Evolutionary conservation across 2,888 invertebrate species (phyloP).

Genomic region (Acleris cristana): DNA sequence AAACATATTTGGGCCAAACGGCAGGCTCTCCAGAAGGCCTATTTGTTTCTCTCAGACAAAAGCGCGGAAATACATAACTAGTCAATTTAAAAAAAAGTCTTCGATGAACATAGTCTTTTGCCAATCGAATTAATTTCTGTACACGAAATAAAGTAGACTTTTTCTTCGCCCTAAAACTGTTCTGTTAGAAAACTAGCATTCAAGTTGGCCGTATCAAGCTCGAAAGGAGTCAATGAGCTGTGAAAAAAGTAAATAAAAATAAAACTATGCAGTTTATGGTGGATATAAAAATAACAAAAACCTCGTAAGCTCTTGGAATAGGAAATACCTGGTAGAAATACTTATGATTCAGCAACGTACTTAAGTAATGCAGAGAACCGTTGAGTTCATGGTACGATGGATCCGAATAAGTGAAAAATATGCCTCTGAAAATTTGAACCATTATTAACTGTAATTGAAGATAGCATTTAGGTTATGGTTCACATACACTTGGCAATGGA

Average conservation of each 20-base stretch:
- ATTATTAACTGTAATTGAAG: not conserved
- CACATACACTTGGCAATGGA: too few relatives aligned
- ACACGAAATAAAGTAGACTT: too few relatives aligned
- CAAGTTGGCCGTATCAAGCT: constrained; percentile 10
- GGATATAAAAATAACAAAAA: constrained; percentile 7
- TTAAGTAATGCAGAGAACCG: not conserved
- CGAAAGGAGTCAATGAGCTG: constrained; percentile 24
- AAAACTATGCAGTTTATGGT: constrained; percentile 10
- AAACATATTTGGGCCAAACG: too few relatives aligned
- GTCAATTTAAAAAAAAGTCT: too few relatives aligned
- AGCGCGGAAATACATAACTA: too few relatives aligned
- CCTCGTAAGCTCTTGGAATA: not conserved
- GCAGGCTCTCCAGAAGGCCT: too few relatives aligned
- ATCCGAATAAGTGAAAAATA: not conserved
- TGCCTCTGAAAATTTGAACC: not conserved
- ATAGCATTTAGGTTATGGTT: not conserved
- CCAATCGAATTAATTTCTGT: too few relatives aligned
- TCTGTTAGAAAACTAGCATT: constrained; percentile 20
- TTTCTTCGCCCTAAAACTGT: constrained; percentile 4
- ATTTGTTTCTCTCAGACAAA: too few relatives aligned
- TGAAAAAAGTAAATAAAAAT: constrained; percentile 21
- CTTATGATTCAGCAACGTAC: not conserved
- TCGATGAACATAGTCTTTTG: too few relatives aligned
- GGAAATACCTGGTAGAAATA: not conserved
- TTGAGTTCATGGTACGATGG: not conserved